phyloP scores from a whole-genome alignment of 2,113 vertebrate species.

The Salvelinus sp. region DNA sequence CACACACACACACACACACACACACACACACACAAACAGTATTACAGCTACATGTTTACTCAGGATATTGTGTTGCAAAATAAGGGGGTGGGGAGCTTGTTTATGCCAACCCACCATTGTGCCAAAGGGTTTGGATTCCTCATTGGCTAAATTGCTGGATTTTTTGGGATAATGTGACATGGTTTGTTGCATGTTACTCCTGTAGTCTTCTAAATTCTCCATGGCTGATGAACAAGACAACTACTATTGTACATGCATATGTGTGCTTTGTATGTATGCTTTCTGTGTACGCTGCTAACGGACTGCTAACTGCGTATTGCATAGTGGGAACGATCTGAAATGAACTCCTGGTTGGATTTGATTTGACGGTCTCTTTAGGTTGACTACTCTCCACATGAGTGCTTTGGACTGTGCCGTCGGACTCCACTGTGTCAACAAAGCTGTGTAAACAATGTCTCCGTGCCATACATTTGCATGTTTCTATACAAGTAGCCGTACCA shows the following conservation, averaged over 20 bases:
- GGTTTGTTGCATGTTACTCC: not conserved
- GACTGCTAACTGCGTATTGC: not conserved
- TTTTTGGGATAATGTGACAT: not conserved
- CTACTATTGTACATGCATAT: too few relatives aligned
- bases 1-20: not conserved
- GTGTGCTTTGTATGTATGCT: not conserved
- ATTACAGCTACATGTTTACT: not conserved
- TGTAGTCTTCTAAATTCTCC: too few relatives aligned
- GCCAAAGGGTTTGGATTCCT: not conserved
- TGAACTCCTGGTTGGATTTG: constrained; percentile 6
- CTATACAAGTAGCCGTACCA: too few relatives aligned
- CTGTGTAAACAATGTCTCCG: constrained; percentile 60
- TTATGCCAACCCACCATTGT: not conserved
- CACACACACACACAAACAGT: not conserved
- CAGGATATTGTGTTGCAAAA: not conserved
- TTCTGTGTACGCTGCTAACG: not conserved
- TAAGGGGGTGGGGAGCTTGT: not conserved
- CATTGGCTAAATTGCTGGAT: not conserved
- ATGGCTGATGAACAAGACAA: too few relatives aligned
- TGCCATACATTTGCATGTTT: too few relatives aligned
- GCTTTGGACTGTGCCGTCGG: constrained; percentile 29
- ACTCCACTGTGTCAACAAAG: constrained; percentile 71
- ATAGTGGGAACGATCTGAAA: constrained; percentile 37
- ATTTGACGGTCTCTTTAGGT: constrained; percentile 25
- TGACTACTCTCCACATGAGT: constrained; percentile 23